Evolutionary conservation across 2,888 invertebrate genomes (phyloP).

Genomic region (Pterostichus niger): DNA sequence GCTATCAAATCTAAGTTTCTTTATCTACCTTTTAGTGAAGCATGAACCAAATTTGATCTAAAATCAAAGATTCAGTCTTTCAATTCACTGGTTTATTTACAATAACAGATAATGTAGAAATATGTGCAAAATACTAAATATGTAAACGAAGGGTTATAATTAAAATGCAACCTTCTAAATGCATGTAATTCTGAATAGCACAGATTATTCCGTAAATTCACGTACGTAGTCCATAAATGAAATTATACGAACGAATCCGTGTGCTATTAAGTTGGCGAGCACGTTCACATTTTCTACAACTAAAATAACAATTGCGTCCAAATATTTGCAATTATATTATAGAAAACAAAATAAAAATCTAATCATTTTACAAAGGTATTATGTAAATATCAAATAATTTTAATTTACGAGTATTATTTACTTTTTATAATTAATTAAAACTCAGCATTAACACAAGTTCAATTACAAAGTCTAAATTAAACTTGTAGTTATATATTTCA

Average conservation of each 20-base stretch:
- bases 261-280: slow-evolving; percentile 29
- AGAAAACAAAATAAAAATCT: slow-evolving; percentile 13
- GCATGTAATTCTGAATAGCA: slow-evolving; percentile 36
- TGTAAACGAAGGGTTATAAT: slow-evolving; percentile 1
- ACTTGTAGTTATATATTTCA: no score
- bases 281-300: slow-evolving; percentile 30
- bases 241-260: slow-evolving; percentile 25
- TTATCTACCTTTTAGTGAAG: no score
- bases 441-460: no score
- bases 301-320: slow-evolving; percentile 12
- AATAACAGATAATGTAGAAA: neutral
- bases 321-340: neutral
- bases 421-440: no score
- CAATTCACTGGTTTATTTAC: no score
- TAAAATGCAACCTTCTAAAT: slow-evolving; percentile 41
- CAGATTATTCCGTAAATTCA: slow-evolving; percentile 34
- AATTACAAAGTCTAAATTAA: no score
- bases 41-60: no score
- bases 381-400: neutral
- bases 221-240: slow-evolving; percentile 30
- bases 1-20: no score
- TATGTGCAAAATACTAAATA: neutral
- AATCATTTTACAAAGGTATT: neutral
- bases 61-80: no score
- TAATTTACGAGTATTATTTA: no score